These are phyloP conservation scores for Bradypus variegatus DNA, from an alignment of 2,797 vertebrate genomes.

Conservation along the genomic window DNA sequence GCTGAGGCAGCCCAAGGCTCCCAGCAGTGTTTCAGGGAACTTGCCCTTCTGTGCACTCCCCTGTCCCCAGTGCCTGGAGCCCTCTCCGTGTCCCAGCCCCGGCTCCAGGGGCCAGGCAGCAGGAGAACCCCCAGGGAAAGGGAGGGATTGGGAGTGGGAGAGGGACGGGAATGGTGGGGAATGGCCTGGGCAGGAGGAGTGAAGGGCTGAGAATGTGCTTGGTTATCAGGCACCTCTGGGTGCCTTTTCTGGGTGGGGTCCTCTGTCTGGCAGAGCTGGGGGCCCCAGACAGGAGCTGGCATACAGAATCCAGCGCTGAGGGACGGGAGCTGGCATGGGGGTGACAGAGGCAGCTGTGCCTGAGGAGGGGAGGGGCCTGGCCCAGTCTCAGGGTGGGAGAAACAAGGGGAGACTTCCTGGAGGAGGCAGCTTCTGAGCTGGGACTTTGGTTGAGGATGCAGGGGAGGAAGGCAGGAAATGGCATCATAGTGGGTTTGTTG, in stretches of 20 bases:
- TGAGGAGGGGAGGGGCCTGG: not conserved
- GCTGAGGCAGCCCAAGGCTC: not conserved
- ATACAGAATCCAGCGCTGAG: not conserved
- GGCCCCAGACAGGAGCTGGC: not conserved
- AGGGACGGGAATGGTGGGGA: not conserved
- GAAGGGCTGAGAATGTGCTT: not conserved
- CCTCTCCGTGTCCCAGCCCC: not conserved
- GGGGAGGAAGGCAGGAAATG: not conserved
- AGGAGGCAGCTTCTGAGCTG: not conserved
- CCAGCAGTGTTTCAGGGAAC: not conserved
- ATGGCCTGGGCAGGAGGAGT: not conserved
- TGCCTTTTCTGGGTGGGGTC: not conserved
- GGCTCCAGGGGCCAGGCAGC: not conserved
- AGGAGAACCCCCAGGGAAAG: not conserved
- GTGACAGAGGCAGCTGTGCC: too few species aligned
- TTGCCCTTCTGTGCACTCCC: not conserved
- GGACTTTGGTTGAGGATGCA: not conserved
- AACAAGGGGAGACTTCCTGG: not conserved
- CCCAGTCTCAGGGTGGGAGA: not conserved
- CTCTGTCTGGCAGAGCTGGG: not conserved
- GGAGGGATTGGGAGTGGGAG: not conserved
- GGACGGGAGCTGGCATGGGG: not conserved
- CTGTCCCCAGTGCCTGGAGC: not conserved
- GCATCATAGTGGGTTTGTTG: not conserved
- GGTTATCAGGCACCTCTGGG: not conserved